Base-by-base conservation (phyloP, 2,888 invertebrate genomes). In the Pterostichus niger region DNA sequence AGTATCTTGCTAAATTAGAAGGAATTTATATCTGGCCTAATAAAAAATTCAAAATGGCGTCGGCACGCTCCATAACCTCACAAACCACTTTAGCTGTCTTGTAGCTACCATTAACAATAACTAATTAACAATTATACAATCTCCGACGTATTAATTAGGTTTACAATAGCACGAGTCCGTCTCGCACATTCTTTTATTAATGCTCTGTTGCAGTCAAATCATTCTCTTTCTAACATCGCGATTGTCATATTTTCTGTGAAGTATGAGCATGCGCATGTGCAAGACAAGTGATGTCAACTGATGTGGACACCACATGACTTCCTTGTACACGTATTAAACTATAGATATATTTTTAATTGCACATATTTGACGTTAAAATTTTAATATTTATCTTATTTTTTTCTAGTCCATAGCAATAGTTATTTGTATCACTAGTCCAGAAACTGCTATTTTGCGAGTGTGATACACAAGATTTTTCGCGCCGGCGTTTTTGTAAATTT, bases 41-140 rank as follows among this genome's bases (percentile, higher is more conserved):
- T 78, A 35, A 78, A 59, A 59, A 78, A 78, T 78, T 78, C 78
- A 78, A 78, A 78, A 78, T 78, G 78, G 59, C 78, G 49, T 33
- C 54, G 3, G 5, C 31, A 35, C 61, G 61, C 46, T 78, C 59
- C 59, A 61, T 78, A 78, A 59, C 44, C 40, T 33, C 17, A 24
- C 13, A 76, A 76, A 76, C 15, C 9, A 5, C 33, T 52, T 35
- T 56, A 56, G 9, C 52, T 40, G 13, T 77, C 76, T 33, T 77
- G 31, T 13, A 76, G 17, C 75, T 76, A 52, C 52, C 75, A 76
- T 46, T 40, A 56, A 77, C 35, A 77, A 31, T 77, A 77, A 49
- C 40, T 77, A 77, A 77, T 77, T 77, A 77, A 59, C 77, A 77
- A 77, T 77, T 77, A 77, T 77, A 54, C 77, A 77, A 77, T 77